Percentiles rank a stretch among this genome's conserved stretches.
Evolutionary conservation across 2,888 invertebrate genomes (phyloP).

Genomic region (Heterodera filipjevi): DNA sequence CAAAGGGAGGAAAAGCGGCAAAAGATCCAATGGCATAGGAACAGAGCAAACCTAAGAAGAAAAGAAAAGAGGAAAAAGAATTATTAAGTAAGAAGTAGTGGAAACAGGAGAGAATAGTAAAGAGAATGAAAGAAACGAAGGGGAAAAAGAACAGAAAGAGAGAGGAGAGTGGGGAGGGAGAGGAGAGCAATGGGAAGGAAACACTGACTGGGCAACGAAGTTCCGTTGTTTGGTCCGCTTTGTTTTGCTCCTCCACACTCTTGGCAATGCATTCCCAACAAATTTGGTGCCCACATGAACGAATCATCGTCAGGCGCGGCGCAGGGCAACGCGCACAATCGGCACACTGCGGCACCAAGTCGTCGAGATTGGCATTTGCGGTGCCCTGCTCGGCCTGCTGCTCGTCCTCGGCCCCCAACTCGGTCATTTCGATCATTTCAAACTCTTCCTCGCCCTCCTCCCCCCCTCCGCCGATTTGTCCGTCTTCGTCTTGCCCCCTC

Average conservation of each 20-base stretch:
- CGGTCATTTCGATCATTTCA: slow-evolving; percentile 43
- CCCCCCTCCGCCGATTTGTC: background rate
- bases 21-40: slow-evolving; percentile 8
- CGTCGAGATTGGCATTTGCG: slow-evolving; percentile 5
- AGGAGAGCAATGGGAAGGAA: background rate
- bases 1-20: slow-evolving; percentile 18
- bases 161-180: background rate
- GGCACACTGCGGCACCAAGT: background rate
- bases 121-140: background rate
- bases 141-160: background rate
- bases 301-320: slow-evolving; percentile 1
- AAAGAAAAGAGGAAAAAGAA: background rate
- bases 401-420: slow-evolving; percentile 33
- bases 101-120: background rate
- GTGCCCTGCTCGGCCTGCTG: slow-evolving; percentile 22
- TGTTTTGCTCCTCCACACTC: background rate
- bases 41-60: slow-evolving; percentile 12
- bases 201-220: slow-evolving; percentile 11
- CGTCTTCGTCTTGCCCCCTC: background rate
- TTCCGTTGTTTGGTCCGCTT: background rate
- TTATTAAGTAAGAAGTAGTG: background rate
- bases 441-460: slow-evolving; percentile 45
- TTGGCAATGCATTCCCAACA: slow-evolving; percentile 28
- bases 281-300: slow-evolving; percentile 37
- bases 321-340: background rate